A percentile compares a stretch with the other conserved stretches of the same genome.
Conservation (phyloP, 2,797 vertebrate genomes). For the Australoheros facetus region DNA sequence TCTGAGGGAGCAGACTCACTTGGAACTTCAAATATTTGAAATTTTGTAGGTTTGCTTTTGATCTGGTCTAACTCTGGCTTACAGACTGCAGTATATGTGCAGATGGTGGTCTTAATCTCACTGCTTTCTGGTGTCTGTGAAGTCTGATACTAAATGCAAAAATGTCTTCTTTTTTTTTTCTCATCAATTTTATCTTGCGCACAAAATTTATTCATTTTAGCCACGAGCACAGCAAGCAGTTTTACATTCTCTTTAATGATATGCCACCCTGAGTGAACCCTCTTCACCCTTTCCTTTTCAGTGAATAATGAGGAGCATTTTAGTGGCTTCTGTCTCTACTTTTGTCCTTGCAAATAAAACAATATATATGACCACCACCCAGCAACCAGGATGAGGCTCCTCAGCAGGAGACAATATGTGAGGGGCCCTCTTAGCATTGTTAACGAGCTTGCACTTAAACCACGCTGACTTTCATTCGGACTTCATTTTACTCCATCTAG, state of each 20-base stretch:
- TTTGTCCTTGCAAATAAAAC: conserved; percentile 86
- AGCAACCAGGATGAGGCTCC: conserved; percentile 55
- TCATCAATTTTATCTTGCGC: conserved; percentile 12
- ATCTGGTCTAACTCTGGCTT: background rate
- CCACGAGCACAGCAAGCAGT: conserved; percentile 39
- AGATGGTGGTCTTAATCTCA: background rate
- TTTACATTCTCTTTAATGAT: conserved; percentile 70
- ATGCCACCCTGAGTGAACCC: conserved; percentile 65
- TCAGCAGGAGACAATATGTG: conserved; percentile 72
- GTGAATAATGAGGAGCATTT: conserved; percentile 81
- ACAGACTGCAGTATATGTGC: background rate
- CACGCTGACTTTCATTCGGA: conserved; percentile 72
- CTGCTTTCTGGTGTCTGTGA: background rate
- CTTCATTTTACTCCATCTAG: conserved; percentile 77
- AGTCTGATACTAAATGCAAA: background rate
- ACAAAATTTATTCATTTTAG: conserved; percentile 31
- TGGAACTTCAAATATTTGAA: conserved; percentile 44
- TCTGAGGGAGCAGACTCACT: conserved; percentile 43
- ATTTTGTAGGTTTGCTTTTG: conserved; percentile 22
- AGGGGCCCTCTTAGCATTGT: conserved; percentile 74
- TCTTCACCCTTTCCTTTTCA: conserved; percentile 64
- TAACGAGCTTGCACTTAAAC: conserved; percentile 80
- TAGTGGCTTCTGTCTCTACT: conserved; percentile 76
- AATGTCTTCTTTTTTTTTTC: background rate
- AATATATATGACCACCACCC: conserved; percentile 81